Conservation (phyloP, 35 echinoderm and acorn worm species). For the Holothuria glaberrima region DNA sequence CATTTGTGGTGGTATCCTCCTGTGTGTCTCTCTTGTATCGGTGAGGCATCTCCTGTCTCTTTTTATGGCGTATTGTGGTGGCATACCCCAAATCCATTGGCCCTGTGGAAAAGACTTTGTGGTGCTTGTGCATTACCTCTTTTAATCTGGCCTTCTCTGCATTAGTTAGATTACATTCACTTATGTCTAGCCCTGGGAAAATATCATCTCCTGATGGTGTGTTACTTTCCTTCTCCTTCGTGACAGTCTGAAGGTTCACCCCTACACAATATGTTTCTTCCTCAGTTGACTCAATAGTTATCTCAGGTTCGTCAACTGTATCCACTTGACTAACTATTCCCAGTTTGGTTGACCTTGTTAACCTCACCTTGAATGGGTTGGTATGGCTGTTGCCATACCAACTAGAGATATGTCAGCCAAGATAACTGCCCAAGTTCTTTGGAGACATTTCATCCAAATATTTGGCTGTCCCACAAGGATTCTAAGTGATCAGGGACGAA, state of each 20-base stretch:
- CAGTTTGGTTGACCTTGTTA: too few species aligned
- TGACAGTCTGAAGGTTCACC: too few species aligned
- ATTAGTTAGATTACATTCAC: too few species aligned
- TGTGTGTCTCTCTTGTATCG: constrained; percentile 51
- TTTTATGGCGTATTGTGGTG: constrained; percentile 31
- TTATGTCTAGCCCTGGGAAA: too few species aligned
- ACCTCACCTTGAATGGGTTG: background rate
- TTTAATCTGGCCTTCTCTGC: too few species aligned
- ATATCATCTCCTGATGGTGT: too few species aligned
- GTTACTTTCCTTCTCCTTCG: too few species aligned
- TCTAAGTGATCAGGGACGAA: constrained; percentile 32
- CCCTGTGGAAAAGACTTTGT: background rate
- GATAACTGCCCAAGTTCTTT: background rate
- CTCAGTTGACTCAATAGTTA: too few species aligned
- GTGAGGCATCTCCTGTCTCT: background rate
- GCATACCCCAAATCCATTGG: constrained; percentile 47
- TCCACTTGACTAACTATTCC: too few species aligned
- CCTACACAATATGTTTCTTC: too few species aligned
- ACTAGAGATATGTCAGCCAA: constrained; percentile 14
- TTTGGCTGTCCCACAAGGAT: background rate
- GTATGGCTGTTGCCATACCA: constrained; percentile 21
- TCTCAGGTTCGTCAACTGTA: too few species aligned
- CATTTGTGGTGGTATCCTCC: constrained; percentile 65
- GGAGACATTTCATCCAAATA: background rate
- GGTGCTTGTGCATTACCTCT: too few species aligned